phyloP scores from a whole-genome alignment of 2,888 invertebrate genomes.

The Pseudanteris insignis region DNA sequence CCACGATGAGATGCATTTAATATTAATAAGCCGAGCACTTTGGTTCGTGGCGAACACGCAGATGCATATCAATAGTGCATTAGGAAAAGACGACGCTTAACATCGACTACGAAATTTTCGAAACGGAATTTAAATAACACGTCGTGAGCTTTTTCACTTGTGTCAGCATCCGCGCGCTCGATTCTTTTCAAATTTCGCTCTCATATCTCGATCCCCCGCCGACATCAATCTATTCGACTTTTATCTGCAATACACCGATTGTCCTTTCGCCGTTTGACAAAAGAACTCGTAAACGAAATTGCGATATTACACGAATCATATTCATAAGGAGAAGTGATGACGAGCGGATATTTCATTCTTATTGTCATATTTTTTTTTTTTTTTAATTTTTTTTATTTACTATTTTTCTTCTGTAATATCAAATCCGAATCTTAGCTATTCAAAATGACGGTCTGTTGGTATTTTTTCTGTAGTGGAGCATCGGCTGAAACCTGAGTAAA shows the following conservation, averaged over 20 bases:
- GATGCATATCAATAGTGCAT: constrained; percentile 64
- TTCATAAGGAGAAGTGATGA: constrained; percentile 35
- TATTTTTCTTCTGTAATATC: too few relatives aligned
- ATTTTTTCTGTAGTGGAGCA: too few relatives aligned
- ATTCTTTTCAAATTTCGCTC: constrained; percentile 39
- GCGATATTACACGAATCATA: constrained; percentile 38
- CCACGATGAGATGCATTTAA: too few relatives aligned
- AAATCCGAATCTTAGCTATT: too few relatives aligned
- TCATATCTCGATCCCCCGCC: constrained; percentile 37
- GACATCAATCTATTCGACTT: constrained; percentile 40
- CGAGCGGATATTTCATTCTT: constrained; percentile 34
- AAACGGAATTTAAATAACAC: constrained; percentile 46
- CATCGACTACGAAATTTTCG: constrained; percentile 36
- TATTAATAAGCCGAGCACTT: constrained; percentile 61
- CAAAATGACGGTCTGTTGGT: neutral
- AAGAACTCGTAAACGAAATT: constrained; percentile 37
- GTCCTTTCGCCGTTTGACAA: constrained; percentile 33
- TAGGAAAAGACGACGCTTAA: constrained; percentile 57
- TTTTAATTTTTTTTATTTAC: too few relatives aligned
- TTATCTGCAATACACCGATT: constrained; percentile 39
- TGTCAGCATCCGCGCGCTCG: constrained; percentile 39
- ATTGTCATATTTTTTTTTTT: constrained; percentile 4
- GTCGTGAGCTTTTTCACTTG: constrained; percentile 33
- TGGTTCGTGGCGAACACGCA: constrained; percentile 63
- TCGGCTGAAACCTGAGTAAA: too few relatives aligned